Base-by-base conservation (phyloP, 2,888 invertebrate species). In the Coelopa pilipes region DNA sequence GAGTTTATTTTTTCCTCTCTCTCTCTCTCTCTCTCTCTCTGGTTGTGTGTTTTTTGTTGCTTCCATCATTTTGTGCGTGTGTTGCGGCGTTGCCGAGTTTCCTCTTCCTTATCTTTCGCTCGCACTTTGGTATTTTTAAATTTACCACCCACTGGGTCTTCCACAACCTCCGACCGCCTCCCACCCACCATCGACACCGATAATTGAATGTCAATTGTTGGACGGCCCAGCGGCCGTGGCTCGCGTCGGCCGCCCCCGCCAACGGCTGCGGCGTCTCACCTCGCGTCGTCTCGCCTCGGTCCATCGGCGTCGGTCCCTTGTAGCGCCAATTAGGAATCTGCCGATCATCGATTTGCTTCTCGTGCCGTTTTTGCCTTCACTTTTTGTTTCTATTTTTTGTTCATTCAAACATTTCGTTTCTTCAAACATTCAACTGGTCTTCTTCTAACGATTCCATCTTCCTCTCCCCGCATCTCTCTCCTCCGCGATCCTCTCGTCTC, bases 101-200 rank as follows among this genome's bases (percentile, higher is more conserved):
- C 34, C 34, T 34, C 11, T 57, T 15, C 17, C 57, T 57, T 57
- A 12, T 19, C 12, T 12, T 7, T n/a, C 19, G 17, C 19, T 53
- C 34, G 34, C 34, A 34, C 34, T 34, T 34, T 34, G 2, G 34
- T 2, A 3, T 5, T 60, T 62, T 34, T 62, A 62, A 62, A 34
- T 34, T 34, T 62, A 62, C 15, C 62, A 34, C 62, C 62, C 62
- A 62, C 45, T 62, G 62, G 62, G 34, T 7, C 34, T 34, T 34
- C 34, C 60, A 21, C 60, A 60, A 60, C 19, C 5, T 24, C 13
- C 62, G 34, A 2, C 62, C 34, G 34, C 45, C 62, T 24, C 10
- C 34, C 19, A 1, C 45, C 21, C 11, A 59, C 21, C 62, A 57
- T 57, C n/a, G 19, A 45, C 34, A 24, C 24, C 15, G n/a, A 34